Evolutionary conservation across 1,140 invertebrate genomes (phyloP).

Genomic region (Formica selysi): DNA sequence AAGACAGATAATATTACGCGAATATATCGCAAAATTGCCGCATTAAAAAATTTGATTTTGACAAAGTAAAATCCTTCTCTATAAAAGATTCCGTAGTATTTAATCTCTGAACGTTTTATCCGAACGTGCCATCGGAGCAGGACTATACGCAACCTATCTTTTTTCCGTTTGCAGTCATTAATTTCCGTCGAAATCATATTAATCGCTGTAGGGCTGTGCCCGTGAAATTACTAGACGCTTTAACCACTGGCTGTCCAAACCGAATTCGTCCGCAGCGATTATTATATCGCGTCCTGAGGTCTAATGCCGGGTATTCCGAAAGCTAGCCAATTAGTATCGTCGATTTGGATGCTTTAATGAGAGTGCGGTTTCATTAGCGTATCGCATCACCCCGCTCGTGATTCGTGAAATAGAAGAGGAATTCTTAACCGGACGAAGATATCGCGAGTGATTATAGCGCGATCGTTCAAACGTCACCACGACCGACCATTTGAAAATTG

Average conservation of each 20-base stretch:
- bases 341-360: slow-evolving; percentile 82
- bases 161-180: slow-evolving; percentile 75
- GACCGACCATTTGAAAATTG: slow-evolving; percentile 68
- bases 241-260: slow-evolving; percentile 82
- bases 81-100: neutral
- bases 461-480: slow-evolving; percentile 68
- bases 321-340: slow-evolving; percentile 80
- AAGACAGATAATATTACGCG: neutral
- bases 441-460: slow-evolving; percentile 69
- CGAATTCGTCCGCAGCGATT: slow-evolving; percentile 77
- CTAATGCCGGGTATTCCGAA: slow-evolving; percentile 82
- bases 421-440: slow-evolving; percentile 64
- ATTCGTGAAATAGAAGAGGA: slow-evolving; percentile 69
- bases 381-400: slow-evolving; percentile 61
- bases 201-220: slow-evolving; percentile 77
- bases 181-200: slow-evolving; percentile 77
- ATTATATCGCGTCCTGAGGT: slow-evolving; percentile 76
- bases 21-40: neutral
- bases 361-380: slow-evolving; percentile 76
- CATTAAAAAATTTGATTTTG: neutral
- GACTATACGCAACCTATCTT: slow-evolving; percentile 41
- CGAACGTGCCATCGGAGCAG: neutral
- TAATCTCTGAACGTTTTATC: slow-evolving; percentile 17
- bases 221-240: slow-evolving; percentile 80
- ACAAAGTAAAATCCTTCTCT: neutral